Evolutionary conservation across 2,888 invertebrate species (phyloP), one percentile per base, ranked within the genome.

Genomic region (Allophyes oxyacanthae): DNA sequence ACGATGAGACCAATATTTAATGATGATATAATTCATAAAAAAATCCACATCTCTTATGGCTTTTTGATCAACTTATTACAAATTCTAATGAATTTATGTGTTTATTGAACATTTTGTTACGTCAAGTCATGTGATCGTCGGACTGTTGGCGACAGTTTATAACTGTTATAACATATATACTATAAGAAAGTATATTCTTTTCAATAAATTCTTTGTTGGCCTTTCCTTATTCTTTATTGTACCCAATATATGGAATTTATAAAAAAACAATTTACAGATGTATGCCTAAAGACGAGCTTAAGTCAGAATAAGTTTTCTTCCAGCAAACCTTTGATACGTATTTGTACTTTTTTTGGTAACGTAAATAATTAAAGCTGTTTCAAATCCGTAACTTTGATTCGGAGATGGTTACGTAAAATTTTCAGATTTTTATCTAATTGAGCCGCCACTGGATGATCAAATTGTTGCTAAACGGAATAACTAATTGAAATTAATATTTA

Each of bases 71-170:
- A 54, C 30, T 54, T 49, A 57, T 44, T 43, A 37, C 25, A 30
- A 43, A 51, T 55, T 48, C 9, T 14, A 37, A 55, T 37, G 42
- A 41, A 46, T 52, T 49, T 49, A 43, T 52, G 11, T 38, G 32
- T 20, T n/a, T 49, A 42, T 58, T 59, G 7, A 40, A 49, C 9
- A 34, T 33, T 40, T 43, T 50, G 57, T 71, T 71, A 56, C 65
- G 40, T 64, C 15, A 37, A 55, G 64, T 59, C 51, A 56, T 64
- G 60, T 69, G 69, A 68, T 51, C 45, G n/a, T 1, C 45, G 9
- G 2, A 7, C 10, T 10, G 20, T 28, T n/a, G 15, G 41, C 15
- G 25, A 53, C 36, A 6, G 30, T 11, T 33, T 10, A n/a, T 30
- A 0, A 1, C 9, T 33, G 40, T 33, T 40, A 32, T 11, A 28